Conservation (phyloP, 2,797 vertebrate species). For the Meda fulgida region DNA sequence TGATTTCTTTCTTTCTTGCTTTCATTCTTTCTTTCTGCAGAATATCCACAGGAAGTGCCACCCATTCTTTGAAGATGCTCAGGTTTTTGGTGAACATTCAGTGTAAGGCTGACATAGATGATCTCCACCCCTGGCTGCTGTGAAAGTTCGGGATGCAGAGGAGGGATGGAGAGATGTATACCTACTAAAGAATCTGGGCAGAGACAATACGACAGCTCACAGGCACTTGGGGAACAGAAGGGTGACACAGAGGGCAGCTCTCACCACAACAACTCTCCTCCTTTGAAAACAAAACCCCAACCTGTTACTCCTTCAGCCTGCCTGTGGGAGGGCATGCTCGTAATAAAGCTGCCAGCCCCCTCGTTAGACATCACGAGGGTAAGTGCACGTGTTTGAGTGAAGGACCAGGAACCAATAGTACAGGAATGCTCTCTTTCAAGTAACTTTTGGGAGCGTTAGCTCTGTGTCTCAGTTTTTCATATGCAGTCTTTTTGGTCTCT, state of each 20-base stretch:
- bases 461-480: not conserved
- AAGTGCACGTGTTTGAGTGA: conserved; percentile 45
- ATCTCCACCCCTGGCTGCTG: conserved; percentile 1
- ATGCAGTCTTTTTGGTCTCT: not conserved
- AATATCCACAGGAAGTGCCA: not conserved
- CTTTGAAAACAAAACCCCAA: conserved; percentile 61
- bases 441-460: not conserved
- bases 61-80: conserved; percentile 7
- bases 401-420: conserved; percentile 45
- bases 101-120: not conserved
- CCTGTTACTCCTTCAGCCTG: conserved; percentile 53
- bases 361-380: conserved; percentile 66
- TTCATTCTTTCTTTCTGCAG: not conserved
- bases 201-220: conserved; percentile 76
- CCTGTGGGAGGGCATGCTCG: conserved; percentile 49
- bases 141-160: conserved; percentile 4
- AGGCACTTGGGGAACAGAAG: conserved; percentile 74
- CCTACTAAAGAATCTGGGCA: conserved; percentile 37
- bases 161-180: conserved; percentile 40
- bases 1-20: not conserved
- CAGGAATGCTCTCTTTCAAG: conserved; percentile 70
- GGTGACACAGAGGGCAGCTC: conserved; percentile 76
- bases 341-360: conserved; percentile 73
- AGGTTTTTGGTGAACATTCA: not conserved
- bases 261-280: conserved; percentile 56